Evolutionary conservation across 1,140 invertebrate genomes (phyloP), one percentile per base, ranked within the genome.

Genomic region (Heliconius congener): DNA sequence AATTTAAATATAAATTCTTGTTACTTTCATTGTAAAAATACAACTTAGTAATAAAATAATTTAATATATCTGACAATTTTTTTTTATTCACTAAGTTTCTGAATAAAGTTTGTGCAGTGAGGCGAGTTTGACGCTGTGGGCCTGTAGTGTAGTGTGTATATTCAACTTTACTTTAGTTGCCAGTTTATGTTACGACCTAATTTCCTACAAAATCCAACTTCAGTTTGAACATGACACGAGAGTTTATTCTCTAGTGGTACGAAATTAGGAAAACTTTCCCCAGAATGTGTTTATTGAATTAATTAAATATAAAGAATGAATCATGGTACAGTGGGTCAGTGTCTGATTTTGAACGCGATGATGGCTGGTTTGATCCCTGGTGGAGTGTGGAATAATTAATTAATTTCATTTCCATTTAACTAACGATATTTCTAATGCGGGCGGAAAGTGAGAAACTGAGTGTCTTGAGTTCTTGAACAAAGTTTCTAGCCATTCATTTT

Each of bases 111-210:
- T 6, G 52, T 60, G n/a, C 57, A 60, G 3, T 23, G 57, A 60
- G 9, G n/a, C 57, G 9, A 60, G n/a, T 23, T 27, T 27, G 8
- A 60, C 4, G 23, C n/a, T 60, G n/a, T 23, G n/a, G 9, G 27
- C 42, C 42, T 5, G 5, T 23, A 23, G 23, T 23, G 23, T 23
- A 23, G 57, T 23, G 57, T 60, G 57, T 60, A 11, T 60, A 11
- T 23, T 1, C 42, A 46, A 60, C n/a, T 60, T 11, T 23, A 60
- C n/a, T 60, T 60, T 60, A 60, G 52, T n/a, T n/a, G 19, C 19
- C 8, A 55, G 57, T 60, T 60, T 60, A 23, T 60, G 57, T 60
- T 60, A 60, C 57, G 3, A 60, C 57, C 57, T 60, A 60, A 60
- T 60, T 60, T 60, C 23, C 57, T 60, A 11, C 34, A 5, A 37